Base-by-base conservation (phyloP, 2,113 vertebrate species). In the Nothoprocta perdicaria region DNA sequence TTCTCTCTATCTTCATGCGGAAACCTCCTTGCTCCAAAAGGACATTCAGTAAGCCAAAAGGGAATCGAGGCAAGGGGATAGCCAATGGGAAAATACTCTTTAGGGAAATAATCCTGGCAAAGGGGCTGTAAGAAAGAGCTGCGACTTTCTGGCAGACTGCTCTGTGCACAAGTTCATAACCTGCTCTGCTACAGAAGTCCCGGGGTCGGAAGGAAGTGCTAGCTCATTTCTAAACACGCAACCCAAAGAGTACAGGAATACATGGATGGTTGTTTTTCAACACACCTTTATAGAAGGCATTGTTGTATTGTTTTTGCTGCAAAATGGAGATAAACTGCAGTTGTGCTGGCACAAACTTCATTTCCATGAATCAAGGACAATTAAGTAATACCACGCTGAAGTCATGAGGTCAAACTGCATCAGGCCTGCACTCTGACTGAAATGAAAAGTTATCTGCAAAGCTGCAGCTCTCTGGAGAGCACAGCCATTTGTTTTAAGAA, bases 401-500 rank as follows among this genome's bases (percentile, higher is more conserved):
- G 93, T 90, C 88, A 61, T 16, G 50, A 95, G 95, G 95, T 97
- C 96, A 97, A 97, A 97, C 95, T 73, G 90, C 73, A 89, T 95
- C 90, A 85, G 87, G 85, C 31, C 53, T 95, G 86, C 76, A 93
- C 79, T 94, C 94, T 97, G 96, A 97, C 96, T 91, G 88, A 97
- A 96, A 93, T 88, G 95, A 96, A 93, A 96, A 94, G 82, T 95
- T 97, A 95, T 93, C 89, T 90, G 93, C 93, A 93, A 96, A 94
- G 88, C 87, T 96, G 95, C 84, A 94, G 95, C 90, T 94, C 90
- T 88, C 94, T 87, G 35, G 80, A 95, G 81, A 92, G 96, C 57
- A 94, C 80, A 87, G 88, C 87, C 93, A 93, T 97, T 97, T 97
- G 69, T 95, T 97, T 96, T 58, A 95, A 91, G 95, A 96, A 96